phyloP scores from a whole-genome alignment of 2,888 invertebrate genomes.

The Monoplex corrugatus region DNA sequence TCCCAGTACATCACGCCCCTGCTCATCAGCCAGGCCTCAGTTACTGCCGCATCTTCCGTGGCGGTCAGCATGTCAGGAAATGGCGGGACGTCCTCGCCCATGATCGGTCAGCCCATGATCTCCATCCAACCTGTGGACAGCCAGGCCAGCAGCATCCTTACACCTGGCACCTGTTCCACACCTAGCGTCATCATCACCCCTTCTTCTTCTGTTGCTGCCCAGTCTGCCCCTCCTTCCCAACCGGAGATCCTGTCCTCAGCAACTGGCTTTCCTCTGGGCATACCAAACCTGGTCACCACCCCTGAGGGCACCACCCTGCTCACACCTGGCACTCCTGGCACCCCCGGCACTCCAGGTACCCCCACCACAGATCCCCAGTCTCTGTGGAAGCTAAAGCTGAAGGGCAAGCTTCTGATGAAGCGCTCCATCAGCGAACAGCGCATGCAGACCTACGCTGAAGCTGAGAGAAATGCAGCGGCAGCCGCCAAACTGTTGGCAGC shows the following conservation, averaged over 20 bases:
- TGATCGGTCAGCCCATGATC: conserved; percentile 64
- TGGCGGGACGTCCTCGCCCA: conserved; percentile 37
- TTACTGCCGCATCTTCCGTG: conserved; percentile 23
- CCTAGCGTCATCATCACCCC: conserved; percentile 45
- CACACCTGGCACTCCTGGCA: conserved; percentile 50
- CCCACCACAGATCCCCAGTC: conserved; percentile 56
- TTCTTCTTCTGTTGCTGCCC: background rate
- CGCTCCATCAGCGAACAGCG: conserved; percentile 77
- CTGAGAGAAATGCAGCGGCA: background rate
- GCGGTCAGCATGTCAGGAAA: conserved; percentile 33
- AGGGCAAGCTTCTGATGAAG: conserved; percentile 79
- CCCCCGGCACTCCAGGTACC: conserved; percentile 56
- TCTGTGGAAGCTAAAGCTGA: conserved; percentile 67
- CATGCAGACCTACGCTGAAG: conserved; percentile 42
- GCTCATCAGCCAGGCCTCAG: conserved; percentile 32
- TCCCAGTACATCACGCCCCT: conserved; percentile 49
- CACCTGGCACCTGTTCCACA: conserved; percentile 12
- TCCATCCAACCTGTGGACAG: conserved; percentile 50
- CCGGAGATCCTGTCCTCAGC: conserved; percentile 46
- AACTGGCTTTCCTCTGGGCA: conserved; percentile 48
- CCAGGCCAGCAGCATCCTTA: background rate
- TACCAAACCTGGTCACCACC: conserved; percentile 46
- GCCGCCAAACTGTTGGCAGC: background rate
- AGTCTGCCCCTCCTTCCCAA: conserved; percentile 21
- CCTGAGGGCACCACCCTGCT: conserved; percentile 43